Conservation (phyloP, 2,888 invertebrate species). For the Rhodophaea formosa region DNA sequence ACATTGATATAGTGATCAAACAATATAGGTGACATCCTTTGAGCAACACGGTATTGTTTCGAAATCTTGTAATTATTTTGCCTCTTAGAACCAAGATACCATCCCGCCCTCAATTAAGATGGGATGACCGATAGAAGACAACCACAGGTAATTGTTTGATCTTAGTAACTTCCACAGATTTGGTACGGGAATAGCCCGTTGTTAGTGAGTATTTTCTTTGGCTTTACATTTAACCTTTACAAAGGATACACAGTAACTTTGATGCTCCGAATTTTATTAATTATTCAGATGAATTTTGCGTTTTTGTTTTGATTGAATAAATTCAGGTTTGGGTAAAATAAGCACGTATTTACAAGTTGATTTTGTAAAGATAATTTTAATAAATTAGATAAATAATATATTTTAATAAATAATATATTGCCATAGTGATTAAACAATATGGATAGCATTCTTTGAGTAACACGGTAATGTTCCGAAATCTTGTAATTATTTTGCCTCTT, state of each 20-base stretch:
- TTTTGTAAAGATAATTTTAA: no score
- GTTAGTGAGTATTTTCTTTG: slow-evolving; percentile 20
- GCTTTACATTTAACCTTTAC: slow-evolving; percentile 16
- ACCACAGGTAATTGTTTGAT: slow-evolving; percentile 1
- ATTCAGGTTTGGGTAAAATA: neutral
- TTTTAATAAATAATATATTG: no score
- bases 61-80: slow-evolving; percentile 4
- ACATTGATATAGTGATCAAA: neutral
- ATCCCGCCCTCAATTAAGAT: slow-evolving; percentile 14
- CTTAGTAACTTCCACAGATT: neutral
- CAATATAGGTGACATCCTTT: neutral
- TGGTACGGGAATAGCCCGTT: neutral
- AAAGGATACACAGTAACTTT: neutral
- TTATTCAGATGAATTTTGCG: neutral
- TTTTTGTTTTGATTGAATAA: neutral
- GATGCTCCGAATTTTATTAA: neutral
- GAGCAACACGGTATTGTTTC: neutral
- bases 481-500: slow-evolving; percentile 4
- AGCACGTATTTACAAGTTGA: no score
- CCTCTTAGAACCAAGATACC: neutral
- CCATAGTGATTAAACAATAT: neutral
- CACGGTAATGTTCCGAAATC: neutral
- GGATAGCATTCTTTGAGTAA: neutral
- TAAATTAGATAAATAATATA: no score
- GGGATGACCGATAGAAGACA: slow-evolving; percentile 7